Conservation (phyloP, 2,113 vertebrate genomes). For the Pipra filicauda region DNA sequence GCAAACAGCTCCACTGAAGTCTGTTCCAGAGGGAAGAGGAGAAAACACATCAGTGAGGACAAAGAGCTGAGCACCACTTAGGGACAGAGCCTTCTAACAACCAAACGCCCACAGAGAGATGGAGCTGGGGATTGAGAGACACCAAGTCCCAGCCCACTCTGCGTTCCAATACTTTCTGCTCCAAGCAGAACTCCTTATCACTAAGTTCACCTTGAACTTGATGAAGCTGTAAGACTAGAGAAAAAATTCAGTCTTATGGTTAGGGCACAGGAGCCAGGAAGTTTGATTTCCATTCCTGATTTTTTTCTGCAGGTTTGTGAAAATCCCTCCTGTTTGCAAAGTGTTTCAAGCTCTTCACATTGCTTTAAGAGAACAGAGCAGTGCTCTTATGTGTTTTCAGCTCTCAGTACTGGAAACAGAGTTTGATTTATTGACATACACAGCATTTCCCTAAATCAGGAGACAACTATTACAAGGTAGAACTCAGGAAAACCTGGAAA, state of each 20-base stretch:
- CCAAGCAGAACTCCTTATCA: background rate
- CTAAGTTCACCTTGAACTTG: slow-evolving; percentile 2
- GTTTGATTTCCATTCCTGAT: background rate
- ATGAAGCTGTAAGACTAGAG: background rate
- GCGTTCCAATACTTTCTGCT: background rate
- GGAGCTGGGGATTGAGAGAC: background rate
- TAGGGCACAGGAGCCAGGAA: background rate
- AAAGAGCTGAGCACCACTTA: background rate
- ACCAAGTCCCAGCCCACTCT: background rate
- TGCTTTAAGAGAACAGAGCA: background rate
- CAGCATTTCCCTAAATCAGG: background rate
- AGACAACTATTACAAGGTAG: background rate
- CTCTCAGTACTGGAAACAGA: background rate
- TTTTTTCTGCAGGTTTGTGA: background rate
- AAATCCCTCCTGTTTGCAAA: background rate
- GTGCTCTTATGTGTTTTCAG: background rate
- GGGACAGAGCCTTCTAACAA: background rate
- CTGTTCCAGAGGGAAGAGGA: background rate
- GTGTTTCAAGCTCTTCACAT: background rate
- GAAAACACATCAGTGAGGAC: background rate
- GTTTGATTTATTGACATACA: background rate
- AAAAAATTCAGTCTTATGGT: background rate
- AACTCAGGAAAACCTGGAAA: background rate
- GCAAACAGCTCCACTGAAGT: background rate
- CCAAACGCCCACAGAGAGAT: background rate